Percentiles rank a stretch among this genome's conserved stretches.
Evolutionary conservation across 1,140 invertebrate genomes (phyloP).

Genomic region (Ceratina calcarata): DNA sequence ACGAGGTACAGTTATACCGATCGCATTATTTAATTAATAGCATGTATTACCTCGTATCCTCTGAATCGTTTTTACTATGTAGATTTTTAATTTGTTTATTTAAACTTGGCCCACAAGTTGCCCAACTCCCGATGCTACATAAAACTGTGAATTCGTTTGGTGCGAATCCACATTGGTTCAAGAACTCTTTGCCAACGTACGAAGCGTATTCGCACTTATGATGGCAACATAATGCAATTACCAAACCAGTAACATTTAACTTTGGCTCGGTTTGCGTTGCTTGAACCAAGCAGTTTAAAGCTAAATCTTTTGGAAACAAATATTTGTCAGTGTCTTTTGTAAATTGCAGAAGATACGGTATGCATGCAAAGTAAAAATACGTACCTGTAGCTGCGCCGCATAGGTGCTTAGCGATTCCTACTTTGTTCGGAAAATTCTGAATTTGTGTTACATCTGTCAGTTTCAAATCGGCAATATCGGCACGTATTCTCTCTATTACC

Average conservation of each 20-base stretch:
- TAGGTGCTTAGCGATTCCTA: conserved; percentile 92
- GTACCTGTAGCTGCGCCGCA: conserved; percentile 91
- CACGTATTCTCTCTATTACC: conserved; percentile 83
- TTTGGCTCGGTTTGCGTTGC: conserved; percentile 69
- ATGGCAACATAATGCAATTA: conserved; percentile 93
- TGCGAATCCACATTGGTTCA: conserved; percentile 82
- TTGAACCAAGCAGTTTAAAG: conserved; percentile 84
- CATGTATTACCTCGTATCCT: conserved; percentile 43
- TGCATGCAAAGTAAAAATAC: background rate
- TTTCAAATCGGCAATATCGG: conserved; percentile 87
- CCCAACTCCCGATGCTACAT: conserved; percentile 91
- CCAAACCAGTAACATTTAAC: conserved; percentile 81
- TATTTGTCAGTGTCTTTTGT: background rate
- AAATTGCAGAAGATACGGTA: background rate
- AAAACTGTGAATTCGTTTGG: conserved; percentile 87
- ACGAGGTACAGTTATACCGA: background rate
- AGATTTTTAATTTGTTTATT: conserved; percentile 32
- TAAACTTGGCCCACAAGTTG: conserved; percentile 86
- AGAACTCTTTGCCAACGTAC: conserved; percentile 86
- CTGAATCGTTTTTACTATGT: background rate
- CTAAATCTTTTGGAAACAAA: conserved; percentile 82
- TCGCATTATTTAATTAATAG: background rate
- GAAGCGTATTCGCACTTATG: conserved; percentile 88
- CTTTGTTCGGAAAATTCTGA: conserved; percentile 77
- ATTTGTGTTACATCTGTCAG: conserved; percentile 83